Evolutionary conservation across 1,140 invertebrate genomes (phyloP), one percentile per base, ranked within the genome.

Genomic region (Diabrotica virgifera): DNA sequence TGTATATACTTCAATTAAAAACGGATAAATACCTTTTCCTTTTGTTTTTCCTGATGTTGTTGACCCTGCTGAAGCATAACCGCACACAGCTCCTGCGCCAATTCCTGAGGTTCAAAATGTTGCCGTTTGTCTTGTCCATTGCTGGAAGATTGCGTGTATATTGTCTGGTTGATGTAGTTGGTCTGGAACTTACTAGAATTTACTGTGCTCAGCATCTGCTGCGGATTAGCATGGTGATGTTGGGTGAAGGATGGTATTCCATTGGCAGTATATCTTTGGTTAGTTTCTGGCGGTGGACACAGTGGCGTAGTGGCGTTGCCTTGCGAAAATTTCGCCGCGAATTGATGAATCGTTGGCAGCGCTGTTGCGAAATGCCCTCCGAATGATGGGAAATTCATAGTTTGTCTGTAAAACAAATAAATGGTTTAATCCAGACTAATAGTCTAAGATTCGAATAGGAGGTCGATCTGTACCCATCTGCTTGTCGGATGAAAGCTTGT

Each of bases 301-400:
- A 74, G 64, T 12, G 64, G n/a, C 10, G 61, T 70, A n/a, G 68
- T 61, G 40, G 78, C 77, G 64, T 81, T 81, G 69, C 85, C 81
- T 71, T 85, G 84, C 52, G 81, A 62, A 63, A 82, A 80, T 72
- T 82, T 82, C 13, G 80, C 80, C 5, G 85, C 81, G 70, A 86
- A 86, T 72, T 87, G 86, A 78, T 86, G 86, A 65, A 87, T 86
- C 63, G 83, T 83, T 54, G 85, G 85, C 74, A 86, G 85, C 50
- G 84, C 81, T 69, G 84, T 81, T 63, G 85, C 83, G 78, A 87
- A 87, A 67, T 86, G 85, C 69, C 85, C 82, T 74, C 84, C 85
- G 74, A 86, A 87, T 68, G 85, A 85, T 74, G 86, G 82, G 75
- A 87, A 87, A 82, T 86, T 87, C 86, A 87, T 87, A 55, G 52